These are phyloP conservation scores for Eupithecia inturbata DNA, from an alignment of 2,888 invertebrate species.

Conservation along the genomic window DNA sequence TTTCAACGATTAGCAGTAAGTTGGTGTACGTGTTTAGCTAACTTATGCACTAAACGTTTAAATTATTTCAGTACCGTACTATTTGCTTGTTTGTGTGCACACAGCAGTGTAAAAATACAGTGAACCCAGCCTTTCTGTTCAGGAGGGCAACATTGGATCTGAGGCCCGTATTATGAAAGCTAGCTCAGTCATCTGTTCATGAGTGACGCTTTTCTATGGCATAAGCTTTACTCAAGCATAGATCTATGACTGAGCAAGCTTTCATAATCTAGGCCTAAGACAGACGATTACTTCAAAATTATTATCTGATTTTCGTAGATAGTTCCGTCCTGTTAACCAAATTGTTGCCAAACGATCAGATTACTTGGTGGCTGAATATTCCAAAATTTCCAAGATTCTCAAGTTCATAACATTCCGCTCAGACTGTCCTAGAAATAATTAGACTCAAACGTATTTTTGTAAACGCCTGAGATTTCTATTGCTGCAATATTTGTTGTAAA, in stretches of 20 bases:
- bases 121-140: background rate
- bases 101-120: background rate
- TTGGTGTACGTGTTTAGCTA: slow-evolving; percentile 36
- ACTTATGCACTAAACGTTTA: slow-evolving; percentile 29
- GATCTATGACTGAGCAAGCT: too few relatives aligned
- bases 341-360: background rate
- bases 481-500: slow-evolving; percentile 67
- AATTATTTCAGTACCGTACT: background rate
- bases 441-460: slow-evolving; percentile 67
- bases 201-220: too few relatives aligned
- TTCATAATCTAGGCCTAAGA: background rate
- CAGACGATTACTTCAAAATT: background rate
- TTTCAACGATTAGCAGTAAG: slow-evolving; percentile 42
- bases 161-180: background rate
- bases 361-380: background rate
- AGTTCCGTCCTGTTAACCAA: background rate
- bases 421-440: slow-evolving; percentile 58
- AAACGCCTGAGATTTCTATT: slow-evolving; percentile 63
- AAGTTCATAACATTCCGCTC: slow-evolving; percentile 45
- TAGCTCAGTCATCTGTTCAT: too few relatives aligned
- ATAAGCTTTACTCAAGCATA: too few relatives aligned
- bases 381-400: slow-evolving; percentile 24
- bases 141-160: background rate
- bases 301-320: background rate
- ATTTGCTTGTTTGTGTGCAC: background rate